Evolutionary conservation across 30 jellyfish, hydroid and myxozoan species (phyloP).

Genomic region (Cassiopea xamachana): DNA sequence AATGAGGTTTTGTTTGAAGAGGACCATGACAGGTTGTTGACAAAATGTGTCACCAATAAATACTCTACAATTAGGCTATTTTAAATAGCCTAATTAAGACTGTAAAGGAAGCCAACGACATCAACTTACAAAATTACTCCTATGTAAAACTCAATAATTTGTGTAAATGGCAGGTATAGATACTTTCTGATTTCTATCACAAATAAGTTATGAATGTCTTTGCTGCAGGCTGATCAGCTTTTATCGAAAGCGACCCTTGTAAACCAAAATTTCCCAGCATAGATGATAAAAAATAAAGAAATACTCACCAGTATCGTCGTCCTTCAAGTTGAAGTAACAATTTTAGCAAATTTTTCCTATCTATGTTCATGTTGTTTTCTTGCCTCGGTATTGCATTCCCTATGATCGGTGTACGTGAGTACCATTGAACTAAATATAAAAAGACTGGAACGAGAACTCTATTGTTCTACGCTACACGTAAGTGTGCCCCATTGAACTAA

Average conservation of each 20-base stretch:
- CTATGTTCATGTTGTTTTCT: neutral
- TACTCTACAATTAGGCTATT: constrained; percentile 21
- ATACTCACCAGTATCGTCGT: too few relatives aligned
- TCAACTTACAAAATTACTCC: constrained; percentile 7
- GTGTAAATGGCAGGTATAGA: neutral
- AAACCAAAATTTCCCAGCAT: too few relatives aligned
- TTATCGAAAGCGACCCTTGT: neutral
- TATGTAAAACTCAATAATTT: neutral
- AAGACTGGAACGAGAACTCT: too few relatives aligned
- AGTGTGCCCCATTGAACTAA: too few relatives aligned
- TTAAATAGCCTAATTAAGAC: constrained; percentile 4
- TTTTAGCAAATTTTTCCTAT: neutral
- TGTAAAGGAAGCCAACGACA: constrained; percentile 4
- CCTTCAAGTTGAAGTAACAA: too few relatives aligned
- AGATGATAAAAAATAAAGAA: too few relatives aligned
- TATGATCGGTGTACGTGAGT: neutral
- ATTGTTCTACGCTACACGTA: too few relatives aligned
- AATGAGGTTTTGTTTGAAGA: constrained; percentile 10
- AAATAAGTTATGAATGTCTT: neutral
- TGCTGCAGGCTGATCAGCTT: neutral
- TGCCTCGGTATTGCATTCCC: neutral
- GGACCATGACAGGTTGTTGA: constrained; percentile 12
- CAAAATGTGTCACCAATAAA: constrained; percentile 5
- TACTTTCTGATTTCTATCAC: neutral
- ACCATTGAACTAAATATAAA: too few relatives aligned